Conservation (phyloP, 2,888 invertebrate genomes). For the Dascillus cervinus region DNA sequence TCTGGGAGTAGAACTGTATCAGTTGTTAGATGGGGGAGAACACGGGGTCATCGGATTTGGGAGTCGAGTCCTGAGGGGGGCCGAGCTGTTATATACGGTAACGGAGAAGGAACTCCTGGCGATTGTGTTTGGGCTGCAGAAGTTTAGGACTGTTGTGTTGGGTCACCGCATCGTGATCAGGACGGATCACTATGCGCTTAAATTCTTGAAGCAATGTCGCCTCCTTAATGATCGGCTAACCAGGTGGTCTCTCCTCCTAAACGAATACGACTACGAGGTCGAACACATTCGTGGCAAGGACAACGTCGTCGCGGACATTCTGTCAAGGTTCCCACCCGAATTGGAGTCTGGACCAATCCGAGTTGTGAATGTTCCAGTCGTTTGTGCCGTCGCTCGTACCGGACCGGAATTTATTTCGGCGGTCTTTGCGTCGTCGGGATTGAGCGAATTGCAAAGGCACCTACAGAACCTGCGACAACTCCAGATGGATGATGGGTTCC, state of each 20-base stretch:
- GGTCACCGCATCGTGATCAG: conserved; percentile 6
- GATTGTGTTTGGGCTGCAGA: conserved; percentile 8
- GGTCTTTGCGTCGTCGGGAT: too few relatives aligned
- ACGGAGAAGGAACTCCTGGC: conserved; percentile 15
- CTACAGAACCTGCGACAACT: too few relatives aligned
- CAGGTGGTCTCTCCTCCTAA: conserved; percentile 9
- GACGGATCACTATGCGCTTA: conserved; percentile 15
- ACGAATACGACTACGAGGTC: conserved; percentile 8
- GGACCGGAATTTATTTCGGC: too few relatives aligned
- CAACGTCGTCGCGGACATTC: conserved; percentile 9
- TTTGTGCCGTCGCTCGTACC: background rate
- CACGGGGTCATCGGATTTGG: conserved; percentile 4
- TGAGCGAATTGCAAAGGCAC: too few relatives aligned
- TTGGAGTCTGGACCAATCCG: conserved; percentile 1
- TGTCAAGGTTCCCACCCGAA: conserved; percentile 5
- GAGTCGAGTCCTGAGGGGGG: background rate
- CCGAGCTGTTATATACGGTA: conserved; percentile 4
- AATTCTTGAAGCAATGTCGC: conserved; percentile 16
- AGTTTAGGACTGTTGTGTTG: conserved; percentile 4
- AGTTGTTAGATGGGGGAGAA: conserved; percentile 3
- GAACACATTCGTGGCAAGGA: conserved; percentile 5
- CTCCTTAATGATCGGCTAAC: conserved; percentile 10
- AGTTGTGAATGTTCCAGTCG: background rate
- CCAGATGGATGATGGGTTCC: too few relatives aligned
- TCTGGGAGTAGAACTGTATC: conserved; percentile 6